These are phyloP conservation scores for Caenorhabditis macrosperma DNA, from an alignment of 2,888 invertebrate genomes.

Conservation along the genomic window DNA sequence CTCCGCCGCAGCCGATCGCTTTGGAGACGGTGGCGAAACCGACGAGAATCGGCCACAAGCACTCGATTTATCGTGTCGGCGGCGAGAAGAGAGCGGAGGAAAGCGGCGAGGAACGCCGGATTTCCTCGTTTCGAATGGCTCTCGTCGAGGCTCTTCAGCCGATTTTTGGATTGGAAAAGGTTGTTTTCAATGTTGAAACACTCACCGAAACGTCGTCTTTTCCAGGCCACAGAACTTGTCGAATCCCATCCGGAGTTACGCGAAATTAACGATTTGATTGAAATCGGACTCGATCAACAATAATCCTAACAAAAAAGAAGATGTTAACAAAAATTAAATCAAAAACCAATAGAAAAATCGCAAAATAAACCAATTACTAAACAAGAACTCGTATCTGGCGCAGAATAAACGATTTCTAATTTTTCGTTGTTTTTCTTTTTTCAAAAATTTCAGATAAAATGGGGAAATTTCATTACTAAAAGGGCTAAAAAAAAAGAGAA, in stretches of 20 bases:
- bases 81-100: constrained; percentile 8
- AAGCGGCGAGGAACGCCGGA: constrained; percentile 1
- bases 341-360: not conserved
- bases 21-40: constrained; percentile 20
- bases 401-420: not conserved
- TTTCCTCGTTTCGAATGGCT: constrained; percentile 13
- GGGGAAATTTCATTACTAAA: not conserved
- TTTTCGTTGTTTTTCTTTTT: not conserved
- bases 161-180: constrained; percentile 38
- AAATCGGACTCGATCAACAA: constrained; percentile 22
- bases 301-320: not conserved
- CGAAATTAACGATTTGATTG: constrained; percentile 41
- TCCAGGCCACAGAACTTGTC: constrained; percentile 15
- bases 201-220: not conserved
- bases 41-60: constrained; percentile 42
- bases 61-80: constrained; percentile 56
- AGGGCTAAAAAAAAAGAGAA: too few relatives aligned
- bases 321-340: not conserved
- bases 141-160: constrained; percentile 33
- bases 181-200: not conserved
- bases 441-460: not conserved
- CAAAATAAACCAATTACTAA: not conserved
- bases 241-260: constrained; percentile 13
- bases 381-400: not conserved
- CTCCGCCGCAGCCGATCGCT: constrained; percentile 37